Base-by-base conservation (phyloP, 2,113 vertebrate genomes). In the Chamaea fasciata region DNA sequence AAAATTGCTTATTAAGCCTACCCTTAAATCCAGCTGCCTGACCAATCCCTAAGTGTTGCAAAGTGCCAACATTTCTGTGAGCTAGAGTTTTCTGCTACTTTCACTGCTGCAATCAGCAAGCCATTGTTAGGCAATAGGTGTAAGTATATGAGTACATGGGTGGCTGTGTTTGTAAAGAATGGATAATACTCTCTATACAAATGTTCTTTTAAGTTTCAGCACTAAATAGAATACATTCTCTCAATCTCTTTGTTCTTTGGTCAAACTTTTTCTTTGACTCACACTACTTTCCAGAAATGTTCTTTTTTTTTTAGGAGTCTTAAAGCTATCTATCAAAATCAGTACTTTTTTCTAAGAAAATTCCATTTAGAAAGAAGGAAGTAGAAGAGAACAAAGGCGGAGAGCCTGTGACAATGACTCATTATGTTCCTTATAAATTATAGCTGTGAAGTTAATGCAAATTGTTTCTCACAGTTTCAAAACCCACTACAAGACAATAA, bases 361-460 rank as follows among this genome's bases (percentile, higher is more conserved):
- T 96, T 97, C 95, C 97, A 94, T 97, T 97, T 88, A 96, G 93
- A 97, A 97, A 98, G 96, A 98, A 97, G 98, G 98, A 98, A 98
- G 97, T 97, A 74, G 49, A 86, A 76, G 60, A 97, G 88, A 96
- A 97, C 92, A 97, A 96, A 97, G 90, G 79, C 83, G 26, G 94
- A 94, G 83, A 91, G 90, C 90, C 94, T 97, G 96, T 94, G 94
- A 96, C 96, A 95, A 89, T 98, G 98, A 98, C 95, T 98, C 97
- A 97, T 95, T 96, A 93, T 95, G 96, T 96, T 97, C 92, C 95
- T 96, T 97, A 96, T 97, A 97, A 98, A 97, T 97, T 96, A 96
- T 89, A 94, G 92, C 93, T 97, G 96, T 94, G 92, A 97, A 97
- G 90, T 95, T 89, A 93, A 95, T 96, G 86, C 89, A 95, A 96